Evolutionary conservation across 2,888 invertebrate genomes (phyloP).

Genomic region (Eupsilia transversa): DNA sequence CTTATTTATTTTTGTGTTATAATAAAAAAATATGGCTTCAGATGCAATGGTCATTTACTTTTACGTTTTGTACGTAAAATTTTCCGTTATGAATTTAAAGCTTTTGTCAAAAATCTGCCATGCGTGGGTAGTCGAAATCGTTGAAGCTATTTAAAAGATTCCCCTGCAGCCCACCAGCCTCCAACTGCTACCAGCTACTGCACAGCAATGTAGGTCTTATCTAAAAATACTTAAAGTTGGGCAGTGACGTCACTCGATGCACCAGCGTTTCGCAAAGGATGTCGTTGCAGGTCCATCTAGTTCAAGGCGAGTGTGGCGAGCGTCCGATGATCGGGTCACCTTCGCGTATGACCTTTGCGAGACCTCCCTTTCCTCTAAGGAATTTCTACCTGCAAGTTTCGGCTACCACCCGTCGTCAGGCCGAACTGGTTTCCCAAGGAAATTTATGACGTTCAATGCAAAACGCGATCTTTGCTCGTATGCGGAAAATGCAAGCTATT

Average conservation of each 20-base stretch:
- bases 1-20: not conserved
- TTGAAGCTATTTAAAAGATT: not conserved
- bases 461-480: slow-evolving; percentile 27
- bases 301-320: slow-evolving; percentile 83
- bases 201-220: not conserved
- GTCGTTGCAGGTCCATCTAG: slow-evolving; percentile 77
- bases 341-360: slow-evolving; percentile 83
- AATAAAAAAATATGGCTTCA: slow-evolving; percentile 3
- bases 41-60: not conserved
- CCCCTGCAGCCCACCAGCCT: not conserved
- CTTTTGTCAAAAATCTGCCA: not conserved
- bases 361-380: slow-evolving; percentile 82
- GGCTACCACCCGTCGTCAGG: slow-evolving; percentile 52
- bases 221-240: slow-evolving; percentile 31
- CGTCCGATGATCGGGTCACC: slow-evolving; percentile 82
- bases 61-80: not conserved
- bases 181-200: not conserved
- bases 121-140: not conserved
- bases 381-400: slow-evolving; percentile 79
- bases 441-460: slow-evolving; percentile 54
- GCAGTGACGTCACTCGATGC: slow-evolving; percentile 49
- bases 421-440: slow-evolving; percentile 75
- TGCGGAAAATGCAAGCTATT: slow-evolving; percentile 44
- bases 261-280: slow-evolving; percentile 75
- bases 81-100: not conserved